These are phyloP conservation scores for Lordiphosa collinella DNA, from an alignment of 1,140 invertebrate species.

Conservation along the genomic window DNA sequence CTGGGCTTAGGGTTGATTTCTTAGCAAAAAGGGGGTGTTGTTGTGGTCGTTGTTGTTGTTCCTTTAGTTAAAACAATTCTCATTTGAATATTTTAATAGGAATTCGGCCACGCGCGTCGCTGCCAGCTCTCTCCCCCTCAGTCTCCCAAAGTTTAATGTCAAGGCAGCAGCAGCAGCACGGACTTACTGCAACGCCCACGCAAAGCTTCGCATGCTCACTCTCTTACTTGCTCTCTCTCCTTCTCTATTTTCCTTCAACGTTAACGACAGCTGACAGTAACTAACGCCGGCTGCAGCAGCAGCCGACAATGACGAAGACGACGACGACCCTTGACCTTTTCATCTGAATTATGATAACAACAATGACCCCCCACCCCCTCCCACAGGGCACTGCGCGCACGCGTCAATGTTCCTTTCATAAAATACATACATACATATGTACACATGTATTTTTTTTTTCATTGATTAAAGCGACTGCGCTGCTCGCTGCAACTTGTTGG, in stretches of 20 bases:
- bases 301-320: background rate
- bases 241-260: background rate
- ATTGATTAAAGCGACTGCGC: slow-evolving; percentile 6
- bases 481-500: slow-evolving; percentile 31
- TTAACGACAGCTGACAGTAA: slow-evolving; percentile 26
- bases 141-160: slow-evolving; percentile 31
- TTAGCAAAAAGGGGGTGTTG: too few relatives aligned
- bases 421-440: too few relatives aligned
- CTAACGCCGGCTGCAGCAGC: slow-evolving; percentile 56
- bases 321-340: slow-evolving; percentile 65
- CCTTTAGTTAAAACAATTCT: slow-evolving; percentile 37
- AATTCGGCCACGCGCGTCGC: slow-evolving; percentile 52
- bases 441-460: background rate
- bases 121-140: background rate
- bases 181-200: slow-evolving; percentile 22
- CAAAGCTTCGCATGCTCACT: slow-evolving; percentile 14
- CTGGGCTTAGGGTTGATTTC: too few relatives aligned
- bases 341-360: slow-evolving; percentile 58
- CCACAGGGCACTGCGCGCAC: slow-evolving; percentile 44
- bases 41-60: background rate
- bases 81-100: slow-evolving; percentile 63
- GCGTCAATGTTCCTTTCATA: slow-evolving; percentile 38
- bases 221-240: background rate
- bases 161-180: slow-evolving; percentile 37
- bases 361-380: slow-evolving; percentile 38